These are phyloP conservation scores for Oscheius sp. DNA, from an alignment of 2,888 invertebrate genomes.

Conservation along the genomic window DNA sequence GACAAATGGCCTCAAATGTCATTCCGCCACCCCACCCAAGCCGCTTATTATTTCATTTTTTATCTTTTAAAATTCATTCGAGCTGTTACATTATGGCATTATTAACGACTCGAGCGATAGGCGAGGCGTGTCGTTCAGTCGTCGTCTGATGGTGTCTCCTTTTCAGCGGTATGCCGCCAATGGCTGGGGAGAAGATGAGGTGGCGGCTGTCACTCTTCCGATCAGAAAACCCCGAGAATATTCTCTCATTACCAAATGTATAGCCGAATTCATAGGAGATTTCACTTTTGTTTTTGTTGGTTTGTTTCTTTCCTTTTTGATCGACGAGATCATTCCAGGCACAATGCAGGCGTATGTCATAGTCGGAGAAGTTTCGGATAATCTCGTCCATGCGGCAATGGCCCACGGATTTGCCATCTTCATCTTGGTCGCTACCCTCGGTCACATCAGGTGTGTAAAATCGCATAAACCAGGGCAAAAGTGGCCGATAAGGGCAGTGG, in stretches of 20 bases:
- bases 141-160: background rate
- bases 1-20: no score
- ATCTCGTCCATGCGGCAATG: constrained; percentile 57
- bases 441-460: constrained; percentile 63
- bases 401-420: constrained; percentile 67
- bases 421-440: constrained; percentile 59
- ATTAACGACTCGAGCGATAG: background rate
- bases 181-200: constrained; percentile 26
- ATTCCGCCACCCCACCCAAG: background rate
- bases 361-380: constrained; percentile 35
- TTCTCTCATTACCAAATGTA: constrained; percentile 59
- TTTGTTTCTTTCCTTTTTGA: constrained; percentile 26
- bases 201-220: background rate
- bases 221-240: constrained; percentile 38
- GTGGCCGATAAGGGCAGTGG: constrained; percentile 2
- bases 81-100: background rate
- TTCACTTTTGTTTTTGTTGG: constrained; percentile 66
- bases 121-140: no score
- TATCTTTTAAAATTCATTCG: background rate
- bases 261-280: constrained; percentile 63
- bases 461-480: background rate
- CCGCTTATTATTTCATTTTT: background rate
- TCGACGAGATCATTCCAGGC: constrained; percentile 33
- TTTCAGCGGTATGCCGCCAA: constrained; percentile 22
- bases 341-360: constrained; percentile 57